Evolutionary conservation across 1,140 invertebrate genomes (phyloP), one percentile per base, ranked within the genome.

Genomic region (Lutraria rhynchaena): DNA sequence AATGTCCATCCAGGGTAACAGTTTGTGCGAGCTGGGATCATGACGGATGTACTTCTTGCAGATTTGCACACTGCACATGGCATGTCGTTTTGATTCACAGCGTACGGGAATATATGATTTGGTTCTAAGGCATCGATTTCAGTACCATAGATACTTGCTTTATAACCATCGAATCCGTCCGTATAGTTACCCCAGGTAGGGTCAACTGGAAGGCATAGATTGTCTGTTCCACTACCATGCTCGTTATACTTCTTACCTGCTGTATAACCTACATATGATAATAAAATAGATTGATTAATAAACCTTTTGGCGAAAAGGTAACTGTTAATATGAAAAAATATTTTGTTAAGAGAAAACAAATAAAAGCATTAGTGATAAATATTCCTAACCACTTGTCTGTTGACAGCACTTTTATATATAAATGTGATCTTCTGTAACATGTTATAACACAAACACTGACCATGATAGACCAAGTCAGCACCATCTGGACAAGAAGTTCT

Each of bases 1-100:
- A 70, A 3, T 29, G 65, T 80, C 82, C 82, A 83, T 24, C 65
- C 74, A 1, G 67, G 57, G 37, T 78, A 73, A 53, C 82, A 83
- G 51, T 27, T 35, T 33, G 37, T 53, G 9, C 70, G 31, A 15
- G 41, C 80, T 29, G 80, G 80, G 13, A 78, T 63, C 75, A 83
- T 80, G 27, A 83, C 19, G 31, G 61, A 22, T 19, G 73, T 17
- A 3, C 60, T n/a, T 27, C 31, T 55, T 7, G 24, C 1, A 4
- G 63, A 33, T 19, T 27, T 44, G 51, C 81, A 83, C 9, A 83
- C 81, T n/a, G 73, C 81, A 51, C 81, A 83, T 17, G 58, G 53
- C n/a, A 65, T 63, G 33, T 73, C 69, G 15, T 55, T 24, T 4
- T 31, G 1, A 13, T 24, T 22, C 7, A 73, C 49, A 33, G 4